A percentile compares a stretch with the other conserved stretches of the same genome.
Evolutionary conservation across 2,888 invertebrate species (phyloP).

Genomic region (Frankliniella fusca): DNA sequence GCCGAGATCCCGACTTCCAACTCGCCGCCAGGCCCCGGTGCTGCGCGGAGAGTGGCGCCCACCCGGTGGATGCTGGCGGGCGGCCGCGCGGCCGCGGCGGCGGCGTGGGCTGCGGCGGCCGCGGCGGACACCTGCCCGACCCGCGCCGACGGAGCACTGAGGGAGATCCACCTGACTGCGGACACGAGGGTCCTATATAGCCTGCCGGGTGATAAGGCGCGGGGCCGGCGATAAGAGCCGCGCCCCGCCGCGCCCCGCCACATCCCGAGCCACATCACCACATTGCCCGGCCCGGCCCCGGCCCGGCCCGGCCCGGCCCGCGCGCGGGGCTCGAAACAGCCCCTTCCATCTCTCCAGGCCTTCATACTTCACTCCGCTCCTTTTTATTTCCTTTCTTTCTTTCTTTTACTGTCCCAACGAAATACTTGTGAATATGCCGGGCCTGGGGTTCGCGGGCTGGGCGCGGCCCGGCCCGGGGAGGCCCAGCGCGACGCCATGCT

Average conservation of each 20-base stretch:
- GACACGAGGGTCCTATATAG: slow-evolving; percentile 9
- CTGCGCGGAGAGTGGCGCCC: background rate
- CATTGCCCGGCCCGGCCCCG: background rate
- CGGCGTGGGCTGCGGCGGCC: background rate
- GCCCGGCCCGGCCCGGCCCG: background rate
- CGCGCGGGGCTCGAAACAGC: too few relatives aligned
- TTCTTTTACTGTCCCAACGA: too few relatives aligned
- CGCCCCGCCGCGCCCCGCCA: background rate
- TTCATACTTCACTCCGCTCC: too few relatives aligned
- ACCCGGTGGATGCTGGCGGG: background rate
- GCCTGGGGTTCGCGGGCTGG: too few relatives aligned
- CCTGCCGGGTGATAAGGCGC: slow-evolving; percentile 15
- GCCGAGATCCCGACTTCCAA: slow-evolving; percentile 66
- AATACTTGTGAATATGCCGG: too few relatives aligned
- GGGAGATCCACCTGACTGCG: background rate
- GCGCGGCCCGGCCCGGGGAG: too few relatives aligned
- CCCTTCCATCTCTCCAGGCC: too few relatives aligned
- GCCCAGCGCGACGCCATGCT: too few relatives aligned
- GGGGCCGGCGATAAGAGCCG: background rate
- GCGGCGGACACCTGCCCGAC: background rate
- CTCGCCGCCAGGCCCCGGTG: slow-evolving; percentile 47
- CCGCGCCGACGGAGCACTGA: background rate
- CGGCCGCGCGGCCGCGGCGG: background rate
- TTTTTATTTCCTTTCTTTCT: too few relatives aligned
- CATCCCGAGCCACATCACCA: too few relatives aligned